A percentile compares a stretch with the other conserved stretches of the same genome.
phyloP scores from a whole-genome alignment of 2,797 vertebrate species.

The Malurus leucopterus region DNA sequence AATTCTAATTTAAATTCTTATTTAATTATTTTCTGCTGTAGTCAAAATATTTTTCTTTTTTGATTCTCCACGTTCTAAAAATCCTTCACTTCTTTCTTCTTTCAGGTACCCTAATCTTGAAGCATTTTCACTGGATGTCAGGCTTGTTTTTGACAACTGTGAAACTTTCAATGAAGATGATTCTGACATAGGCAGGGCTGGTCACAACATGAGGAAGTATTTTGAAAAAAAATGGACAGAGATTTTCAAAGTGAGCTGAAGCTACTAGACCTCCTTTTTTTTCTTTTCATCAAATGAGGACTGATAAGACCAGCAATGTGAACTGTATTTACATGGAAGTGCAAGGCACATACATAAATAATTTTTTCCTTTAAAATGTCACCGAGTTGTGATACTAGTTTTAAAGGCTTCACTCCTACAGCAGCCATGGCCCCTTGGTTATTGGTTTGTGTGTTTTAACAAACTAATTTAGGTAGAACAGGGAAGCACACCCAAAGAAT shows the following conservation, averaged over 20 bases:
- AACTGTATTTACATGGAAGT: conserved; percentile 72
- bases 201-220: conserved; percentile 98
- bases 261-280: conserved; percentile 33
- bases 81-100: conserved; percentile 34
- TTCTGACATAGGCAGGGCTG: conserved; percentile 96
- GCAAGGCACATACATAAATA: conserved; percentile 70
- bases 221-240: conserved; percentile 99
- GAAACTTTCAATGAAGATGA: conserved; percentile 99
- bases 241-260: conserved; percentile 95
- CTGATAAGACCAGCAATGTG: conserved; percentile 80
- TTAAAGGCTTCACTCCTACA: conserved; percentile 75
- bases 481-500: conserved; percentile 94
- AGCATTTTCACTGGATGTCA: conserved; percentile 95
- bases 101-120: conserved; percentile 93
- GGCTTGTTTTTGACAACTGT: conserved; percentile 98
- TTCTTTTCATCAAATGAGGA: conserved; percentile 57
- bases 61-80: not conserved
- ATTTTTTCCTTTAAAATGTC: conserved; percentile 60
- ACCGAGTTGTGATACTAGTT: conserved; percentile 68
- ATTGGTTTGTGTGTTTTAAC: conserved; percentile 78
- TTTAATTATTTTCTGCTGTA: not conserved
- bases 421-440: conserved; percentile 76
- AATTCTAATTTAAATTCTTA: not conserved
- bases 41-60: not conserved
- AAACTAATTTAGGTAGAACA: conserved; percentile 88